These are phyloP conservation scores for Cephus cinctus DNA, from an alignment of 1,140 invertebrate genomes.

Conservation along the genomic window DNA sequence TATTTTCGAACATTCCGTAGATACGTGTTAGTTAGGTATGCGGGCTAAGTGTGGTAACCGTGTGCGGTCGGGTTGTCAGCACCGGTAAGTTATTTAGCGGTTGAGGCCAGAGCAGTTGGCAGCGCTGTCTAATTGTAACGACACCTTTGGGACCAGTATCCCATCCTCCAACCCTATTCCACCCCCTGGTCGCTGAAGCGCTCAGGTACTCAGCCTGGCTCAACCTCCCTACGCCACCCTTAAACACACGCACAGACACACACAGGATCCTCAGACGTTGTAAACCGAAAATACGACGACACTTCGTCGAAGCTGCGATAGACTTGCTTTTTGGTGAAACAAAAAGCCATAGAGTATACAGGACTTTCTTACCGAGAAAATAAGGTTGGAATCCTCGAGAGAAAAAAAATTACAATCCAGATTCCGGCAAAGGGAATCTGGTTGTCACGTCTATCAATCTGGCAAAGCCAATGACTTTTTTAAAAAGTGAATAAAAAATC, in stretches of 20 bases:
- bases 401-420: constrained; percentile 1
- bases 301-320: constrained; percentile 31
- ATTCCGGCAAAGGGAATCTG: too few species aligned
- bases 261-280: constrained; percentile 32
- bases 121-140: constrained; percentile 53
- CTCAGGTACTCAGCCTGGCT: constrained; percentile 26
- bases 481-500: neutral
- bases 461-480: neutral
- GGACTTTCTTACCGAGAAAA: too few species aligned
- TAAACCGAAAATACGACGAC: constrained; percentile 46
- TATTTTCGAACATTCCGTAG: neutral
- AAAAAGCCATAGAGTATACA: too few species aligned
- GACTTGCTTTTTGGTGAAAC: too few species aligned
- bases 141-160: constrained; percentile 47
- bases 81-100: constrained; percentile 53
- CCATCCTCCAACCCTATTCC: constrained; percentile 26
- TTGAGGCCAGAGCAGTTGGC: constrained; percentile 45
- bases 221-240: constrained; percentile 7
- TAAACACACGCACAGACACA: too few species aligned
- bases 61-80: constrained; percentile 49
- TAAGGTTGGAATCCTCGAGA: too few species aligned
- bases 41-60: constrained; percentile 27
- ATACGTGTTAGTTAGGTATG: constrained; percentile 15
- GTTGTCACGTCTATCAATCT: too few species aligned
- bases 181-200: constrained; percentile 33